Percentiles rank a stretch among this genome's conserved stretches.
phyloP scores from a whole-genome alignment of 2,888 invertebrate genomes.

The Trimorus sp. region DNA sequence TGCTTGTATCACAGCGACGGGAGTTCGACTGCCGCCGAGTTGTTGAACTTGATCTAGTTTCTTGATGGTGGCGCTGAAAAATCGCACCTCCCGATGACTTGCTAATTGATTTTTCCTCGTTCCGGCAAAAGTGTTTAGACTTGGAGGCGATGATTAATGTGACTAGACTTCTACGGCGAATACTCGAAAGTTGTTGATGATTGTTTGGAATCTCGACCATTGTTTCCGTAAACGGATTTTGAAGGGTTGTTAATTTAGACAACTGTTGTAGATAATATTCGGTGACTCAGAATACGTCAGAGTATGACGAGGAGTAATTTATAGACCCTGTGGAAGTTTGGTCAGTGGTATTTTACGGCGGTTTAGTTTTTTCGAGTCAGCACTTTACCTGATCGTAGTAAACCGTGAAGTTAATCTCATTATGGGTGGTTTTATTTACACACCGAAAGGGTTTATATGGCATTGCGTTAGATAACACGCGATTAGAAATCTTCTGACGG shows the following conservation, averaged over 20 bases:
- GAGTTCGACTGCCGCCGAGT: not conserved
- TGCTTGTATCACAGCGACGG: slow-evolving; percentile 35
- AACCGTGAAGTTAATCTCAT: too few species aligned
- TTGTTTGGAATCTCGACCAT: not conserved
- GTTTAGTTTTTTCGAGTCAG: not conserved
- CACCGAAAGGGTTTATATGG: too few species aligned
- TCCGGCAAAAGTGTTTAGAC: not conserved
- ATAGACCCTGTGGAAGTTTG: slow-evolving; percentile 6
- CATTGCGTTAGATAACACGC: too few species aligned
- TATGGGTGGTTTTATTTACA: too few species aligned
- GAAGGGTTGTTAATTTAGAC: slow-evolving; percentile 9
- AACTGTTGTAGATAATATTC: slow-evolving; percentile 8
- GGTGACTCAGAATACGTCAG: slow-evolving; percentile 22
- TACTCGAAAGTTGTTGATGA: not conserved
- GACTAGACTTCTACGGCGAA: not conserved
- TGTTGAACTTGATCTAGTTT: slow-evolving; percentile 26
- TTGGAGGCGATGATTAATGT: not conserved
- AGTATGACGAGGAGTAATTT: slow-evolving; percentile 6
- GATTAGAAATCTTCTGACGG: too few species aligned
- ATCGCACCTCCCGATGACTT: not conserved
- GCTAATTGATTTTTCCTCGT: slow-evolving; percentile 2
- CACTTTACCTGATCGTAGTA: not conserved
- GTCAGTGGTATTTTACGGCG: not conserved
- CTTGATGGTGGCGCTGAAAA: not conserved
- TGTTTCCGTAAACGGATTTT: not conserved